phyloP scores from a whole-genome alignment of 2,888 invertebrate species.

The Apotomis capreana region DNA sequence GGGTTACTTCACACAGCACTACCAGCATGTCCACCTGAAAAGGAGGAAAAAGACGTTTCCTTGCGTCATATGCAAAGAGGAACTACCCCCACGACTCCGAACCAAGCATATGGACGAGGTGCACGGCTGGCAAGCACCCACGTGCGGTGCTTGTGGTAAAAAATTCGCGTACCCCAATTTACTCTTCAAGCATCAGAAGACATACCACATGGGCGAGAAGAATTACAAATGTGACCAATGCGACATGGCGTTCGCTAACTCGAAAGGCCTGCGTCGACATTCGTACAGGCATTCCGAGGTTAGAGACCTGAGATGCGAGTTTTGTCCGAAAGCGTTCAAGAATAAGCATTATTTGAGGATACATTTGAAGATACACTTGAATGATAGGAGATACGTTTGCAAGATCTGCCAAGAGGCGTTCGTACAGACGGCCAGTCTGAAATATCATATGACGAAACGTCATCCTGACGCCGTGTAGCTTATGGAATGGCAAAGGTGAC shows the following conservation, averaged over 20 bases:
- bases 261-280: conserved; percentile 11
- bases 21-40: conserved; percentile 33
- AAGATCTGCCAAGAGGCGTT: conserved; percentile 28
- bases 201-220: conserved; percentile 21
- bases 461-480: conserved; percentile 18
- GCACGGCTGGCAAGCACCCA: conserved; percentile 47
- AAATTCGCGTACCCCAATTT: conserved; percentile 42
- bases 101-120: conserved; percentile 27
- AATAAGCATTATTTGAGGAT: conserved; percentile 1
- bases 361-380: conserved; percentile 36
- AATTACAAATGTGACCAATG: conserved; percentile 25
- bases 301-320: conserved; percentile 48
- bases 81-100: background rate
- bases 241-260: conserved; percentile 8
- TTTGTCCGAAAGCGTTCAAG: conserved; percentile 50
- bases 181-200: conserved; percentile 6
- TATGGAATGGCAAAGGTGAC: too few relatives aligned
- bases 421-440: background rate
- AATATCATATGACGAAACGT: conserved; percentile 23
- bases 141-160: conserved; percentile 51
- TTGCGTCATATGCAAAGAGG: conserved; percentile 28
- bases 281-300: conserved; percentile 43
- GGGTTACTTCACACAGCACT: conserved; percentile 26
- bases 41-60: background rate
- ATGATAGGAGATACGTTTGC: conserved; percentile 32